Evolutionary conservation across 2,797 vertebrate genomes (phyloP), one percentile per base, ranked within the genome.

Genomic region (Falco concolor): DNA sequence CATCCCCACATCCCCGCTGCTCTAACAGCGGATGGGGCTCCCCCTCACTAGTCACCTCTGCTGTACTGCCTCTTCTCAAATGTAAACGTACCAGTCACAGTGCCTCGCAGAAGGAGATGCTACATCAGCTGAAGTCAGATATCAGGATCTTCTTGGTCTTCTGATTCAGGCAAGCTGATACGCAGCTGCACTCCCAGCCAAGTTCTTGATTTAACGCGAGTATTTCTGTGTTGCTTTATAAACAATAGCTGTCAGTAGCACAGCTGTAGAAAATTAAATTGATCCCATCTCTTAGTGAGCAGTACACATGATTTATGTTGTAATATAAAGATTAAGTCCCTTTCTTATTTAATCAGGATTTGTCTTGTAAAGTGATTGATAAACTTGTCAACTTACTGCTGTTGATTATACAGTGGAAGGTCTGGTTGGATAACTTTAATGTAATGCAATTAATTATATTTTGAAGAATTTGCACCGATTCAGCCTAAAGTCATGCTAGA

Each of bases 391-490:
- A 28, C 53, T 65, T 81, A 65, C 79, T 86, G 36, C 95, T 94
- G 81, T 89, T 94, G 67, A 92, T 96, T 92, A 83, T 73, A 84
- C n/a, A 85, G 44, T 74, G 87, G 40, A 83, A 84, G 68, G 77
- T 69, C 68, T 70, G 30, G 42, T 34, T 86, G 63, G 54, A 34
- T 87, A 90, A 82, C 23, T 84, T 86, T 27, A 87, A 64, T 34
- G 52, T 50, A 86, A 85, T 92, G 44, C 36, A 56, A 73, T 96
- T 90, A 96, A 82, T 96, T 95, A 78, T 42, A 89, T 73, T 89
- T 77, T 73, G 59, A 65, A 49, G 82, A 81, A 88, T 94, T 69
- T 79, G 60, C 25, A 52, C 15, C 45, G n/a, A 69, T 73, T 72
- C 47, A 74, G 44, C 32, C 91, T 90, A 59, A 97, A 94, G 56